Percentiles rank a stretch among this genome's conserved stretches.
Evolutionary conservation across 2,888 invertebrate genomes (phyloP).

Genomic region (Drosophila siamana): DNA sequence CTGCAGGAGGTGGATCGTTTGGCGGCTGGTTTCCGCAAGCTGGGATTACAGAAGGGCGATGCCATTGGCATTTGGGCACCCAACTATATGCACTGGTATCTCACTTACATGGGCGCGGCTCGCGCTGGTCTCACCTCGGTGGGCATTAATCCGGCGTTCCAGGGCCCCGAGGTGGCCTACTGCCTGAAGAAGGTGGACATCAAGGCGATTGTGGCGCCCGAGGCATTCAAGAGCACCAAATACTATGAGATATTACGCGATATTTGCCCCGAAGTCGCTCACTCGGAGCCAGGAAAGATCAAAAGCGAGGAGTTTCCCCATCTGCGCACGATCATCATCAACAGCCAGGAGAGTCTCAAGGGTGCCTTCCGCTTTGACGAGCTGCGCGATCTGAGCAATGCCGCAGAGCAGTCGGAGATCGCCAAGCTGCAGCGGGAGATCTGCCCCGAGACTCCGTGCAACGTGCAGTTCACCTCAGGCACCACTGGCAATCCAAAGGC

Average conservation of each 20-base stretch:
- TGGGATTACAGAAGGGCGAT: conserved; percentile 91
- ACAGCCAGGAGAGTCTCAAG: conserved; percentile 85
- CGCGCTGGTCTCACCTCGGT: conserved; percentile 91
- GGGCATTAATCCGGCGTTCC: conserved; percentile 91
- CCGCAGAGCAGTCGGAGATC: conserved; percentile 59
- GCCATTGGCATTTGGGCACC: conserved; percentile 92
- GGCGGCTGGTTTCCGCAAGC: conserved; percentile 89
- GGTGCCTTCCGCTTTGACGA: conserved; percentile 86
- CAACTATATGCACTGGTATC: conserved; percentile 91
- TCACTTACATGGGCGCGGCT: conserved; percentile 89
- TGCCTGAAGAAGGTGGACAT: conserved; percentile 90
- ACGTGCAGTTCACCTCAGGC: conserved; percentile 94
- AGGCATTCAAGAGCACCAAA: conserved; percentile 88
- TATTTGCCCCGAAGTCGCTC: conserved; percentile 87
- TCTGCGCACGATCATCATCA: conserved; percentile 87
- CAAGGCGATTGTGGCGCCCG: conserved; percentile 89
- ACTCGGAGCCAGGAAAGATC: conserved; percentile 85
- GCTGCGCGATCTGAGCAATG: conserved; percentile 79
- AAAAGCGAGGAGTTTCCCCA: conserved; percentile 85
- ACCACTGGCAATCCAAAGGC: conserved; percentile 93
- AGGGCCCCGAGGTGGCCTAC: conserved; percentile 89
- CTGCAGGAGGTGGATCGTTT: conserved; percentile 87
- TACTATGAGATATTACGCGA: conserved; percentile 89
- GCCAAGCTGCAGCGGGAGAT: conserved; percentile 86
- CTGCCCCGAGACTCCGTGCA: conserved; percentile 89